These are phyloP conservation scores for Phoeniculus purpureus DNA, from an alignment of 2,797 vertebrate genomes.

Conservation along the genomic window DNA sequence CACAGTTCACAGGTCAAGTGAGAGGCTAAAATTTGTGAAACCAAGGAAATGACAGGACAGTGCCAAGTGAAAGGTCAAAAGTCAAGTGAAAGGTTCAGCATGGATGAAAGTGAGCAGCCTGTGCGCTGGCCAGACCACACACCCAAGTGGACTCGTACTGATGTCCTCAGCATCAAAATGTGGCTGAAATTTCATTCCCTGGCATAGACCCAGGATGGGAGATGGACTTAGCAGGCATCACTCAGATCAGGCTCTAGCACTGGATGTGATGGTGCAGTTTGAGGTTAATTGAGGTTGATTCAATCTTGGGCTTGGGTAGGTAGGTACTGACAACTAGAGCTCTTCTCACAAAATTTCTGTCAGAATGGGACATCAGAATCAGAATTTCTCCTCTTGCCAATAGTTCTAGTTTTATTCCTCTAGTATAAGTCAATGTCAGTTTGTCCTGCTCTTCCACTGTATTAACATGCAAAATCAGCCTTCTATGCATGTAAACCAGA, in stretches of 20 bases:
- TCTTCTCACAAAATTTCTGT: neutral
- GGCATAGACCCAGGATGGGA: neutral
- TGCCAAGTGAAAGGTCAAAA: constrained; percentile 81
- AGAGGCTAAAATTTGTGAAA: constrained; percentile 81
- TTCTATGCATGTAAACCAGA: neutral
- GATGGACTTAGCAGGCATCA: neutral
- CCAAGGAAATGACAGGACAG: constrained; percentile 80
- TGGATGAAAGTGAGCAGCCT: constrained; percentile 76
- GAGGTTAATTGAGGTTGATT: neutral
- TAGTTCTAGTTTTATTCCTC: neutral
- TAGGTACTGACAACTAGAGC: neutral
- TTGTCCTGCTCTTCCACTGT: neutral
- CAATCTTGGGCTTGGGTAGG: neutral
- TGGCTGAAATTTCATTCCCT: constrained; percentile 30
- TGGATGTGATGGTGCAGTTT: neutral
- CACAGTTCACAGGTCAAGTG: constrained; percentile 79
- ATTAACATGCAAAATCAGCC: neutral
- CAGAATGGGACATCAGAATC: neutral
- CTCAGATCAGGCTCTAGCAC: neutral
- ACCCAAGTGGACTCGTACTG: constrained; percentile 15
- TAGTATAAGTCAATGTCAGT: neutral
- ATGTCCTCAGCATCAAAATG: constrained; percentile 29
- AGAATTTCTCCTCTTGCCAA: neutral
- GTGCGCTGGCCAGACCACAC: constrained; percentile 42
- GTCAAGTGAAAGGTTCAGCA: constrained; percentile 77